phyloP scores from a whole-genome alignment of 1,140 invertebrate genomes.

The Cydia strobilella region DNA sequence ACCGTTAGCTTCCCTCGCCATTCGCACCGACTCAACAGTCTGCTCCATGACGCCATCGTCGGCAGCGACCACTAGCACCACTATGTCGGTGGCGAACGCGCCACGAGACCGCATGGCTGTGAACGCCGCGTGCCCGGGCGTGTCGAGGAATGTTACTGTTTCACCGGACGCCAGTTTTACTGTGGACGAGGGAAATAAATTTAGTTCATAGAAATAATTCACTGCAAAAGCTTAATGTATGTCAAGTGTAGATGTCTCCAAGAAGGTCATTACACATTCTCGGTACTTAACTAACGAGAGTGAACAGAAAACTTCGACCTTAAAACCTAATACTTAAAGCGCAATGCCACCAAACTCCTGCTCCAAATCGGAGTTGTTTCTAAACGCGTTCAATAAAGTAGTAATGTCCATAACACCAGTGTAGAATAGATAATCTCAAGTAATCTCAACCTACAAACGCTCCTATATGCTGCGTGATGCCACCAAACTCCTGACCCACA shows the following conservation, averaged over 20 bases:
- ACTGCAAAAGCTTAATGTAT: too few relatives aligned
- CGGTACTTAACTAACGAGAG: too few relatives aligned
- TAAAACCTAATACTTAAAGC: too few relatives aligned
- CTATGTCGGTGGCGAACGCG: constrained; percentile 95
- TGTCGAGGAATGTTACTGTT: constrained; percentile 97
- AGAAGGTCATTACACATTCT: too few relatives aligned
- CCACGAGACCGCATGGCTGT: constrained; percentile 94
- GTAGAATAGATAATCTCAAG: constrained; percentile 11
- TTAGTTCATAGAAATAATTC: neutral
- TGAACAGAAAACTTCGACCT: too few relatives aligned
- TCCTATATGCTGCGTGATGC: constrained; percentile 99
- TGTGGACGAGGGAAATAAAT: constrained; percentile 47
- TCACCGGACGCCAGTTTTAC: constrained; percentile 86
- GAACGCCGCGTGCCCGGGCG: constrained; percentile 99
- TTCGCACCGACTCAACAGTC: constrained; percentile 90
- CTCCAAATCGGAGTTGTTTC: too few relatives aligned
- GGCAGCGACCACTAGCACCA: constrained; percentile 98
- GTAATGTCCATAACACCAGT: too few relatives aligned
- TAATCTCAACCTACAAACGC: constrained; percentile 94
- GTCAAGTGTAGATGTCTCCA: too few relatives aligned
- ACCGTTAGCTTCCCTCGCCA: constrained; percentile 89
- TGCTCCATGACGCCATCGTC: constrained; percentile 99
- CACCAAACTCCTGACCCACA: constrained; percentile 97
- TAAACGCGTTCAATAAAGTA: too few relatives aligned
- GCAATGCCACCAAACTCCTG: too few relatives aligned